Base-by-base conservation (phyloP, 2,797 vertebrate genomes). In the Crenichthys baileyi region DNA sequence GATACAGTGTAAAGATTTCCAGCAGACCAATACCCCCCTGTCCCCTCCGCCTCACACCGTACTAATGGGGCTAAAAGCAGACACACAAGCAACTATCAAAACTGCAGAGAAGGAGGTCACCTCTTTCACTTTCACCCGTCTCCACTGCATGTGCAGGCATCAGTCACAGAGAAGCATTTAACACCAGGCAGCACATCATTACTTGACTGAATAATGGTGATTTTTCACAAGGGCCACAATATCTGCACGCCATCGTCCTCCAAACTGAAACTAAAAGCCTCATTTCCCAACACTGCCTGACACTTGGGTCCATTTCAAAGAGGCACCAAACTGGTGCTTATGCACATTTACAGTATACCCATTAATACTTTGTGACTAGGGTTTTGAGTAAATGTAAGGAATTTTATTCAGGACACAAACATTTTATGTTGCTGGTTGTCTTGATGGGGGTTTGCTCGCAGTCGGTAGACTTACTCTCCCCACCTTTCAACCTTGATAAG, bases 351-450 rank as follows among this genome's bases (percentile, higher is more conserved):
- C 82, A 75, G 56, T 31, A 61, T 7, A 87, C 92, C 91, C 91
- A 95, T 95, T 92, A 95, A 95, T 95, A 96, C 91, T 95, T 94
- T 91, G 95, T 92, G 92, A 92, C 86, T 48, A 61, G 79, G 90
- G 92, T 94, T 94, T 94, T 87, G 91, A 91, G 89, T 92, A 94
- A 95, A 94, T 94, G 93, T 94, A 93, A 92, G 84, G 77, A 82
- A 84, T 91, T 89, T 86, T 88, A 92, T 91, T 83, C 87, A 85
- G 87, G 89, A 90, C 80, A 82, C 88, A 86, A 91, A 92, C 88
- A 92, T 92, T 95, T 94, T 89, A 92, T 91, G 94, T 91, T 82
- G 76, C 80, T 86, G 16, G 82, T 92, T 88, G 87, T 93, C 93
- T 93, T 84, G 50, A 60, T 87, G 86, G 78, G 50, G 83, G 72